Evolutionary conservation across 2,888 invertebrate genomes (phyloP), one percentile per base, ranked within the genome.

Genomic region (Morpho helenor): DNA sequence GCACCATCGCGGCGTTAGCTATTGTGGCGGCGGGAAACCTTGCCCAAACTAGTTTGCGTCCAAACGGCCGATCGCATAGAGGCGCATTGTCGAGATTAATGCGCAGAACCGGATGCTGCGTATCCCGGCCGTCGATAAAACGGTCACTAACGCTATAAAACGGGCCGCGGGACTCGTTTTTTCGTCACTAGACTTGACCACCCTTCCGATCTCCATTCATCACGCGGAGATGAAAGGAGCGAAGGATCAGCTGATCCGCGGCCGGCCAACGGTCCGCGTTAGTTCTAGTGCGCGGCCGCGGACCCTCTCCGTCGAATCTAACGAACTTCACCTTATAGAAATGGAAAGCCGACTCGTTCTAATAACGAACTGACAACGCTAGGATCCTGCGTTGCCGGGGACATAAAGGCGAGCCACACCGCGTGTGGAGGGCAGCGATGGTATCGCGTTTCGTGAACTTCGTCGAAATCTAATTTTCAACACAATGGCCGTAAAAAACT

Each of bases 401-500:
- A 31, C 31, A 31, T 31, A 31, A 31, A 31, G 5, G 31, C 79
- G 74, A 74, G 80, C 79, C 82, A 80, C 82, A 83, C 78, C 81
- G 68, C 72, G 71, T 68, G 64, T 70, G 70, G 75, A 79, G 82
- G 76, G 76, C 76, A 70, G 68, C 75, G 89, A 89, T 88, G 77
- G 79, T 84, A 88, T 89, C 87, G 82, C 77, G 80, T 85, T 82
- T 82, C 87, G 81, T 87, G 84, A 84, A 85, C 87, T 31, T 84
- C 75, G 76, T 76, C 84, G 80, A 83, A 85, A 84, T 88, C 86
- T 87, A 86, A 87, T 88, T 87, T 84, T 77, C 84, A 87, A 88
- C 84, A 90, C 89, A 90, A 90, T 89, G 87, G 86, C 77, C 74
- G 79, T 84, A 86, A 88, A 89, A 88, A 87, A 87, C 79, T 82